A percentile compares a stretch with the other conserved stretches of the same genome.
Evolutionary conservation across 2,797 vertebrate genomes (phyloP).

Genomic region (Meriones psammophilus): DNA sequence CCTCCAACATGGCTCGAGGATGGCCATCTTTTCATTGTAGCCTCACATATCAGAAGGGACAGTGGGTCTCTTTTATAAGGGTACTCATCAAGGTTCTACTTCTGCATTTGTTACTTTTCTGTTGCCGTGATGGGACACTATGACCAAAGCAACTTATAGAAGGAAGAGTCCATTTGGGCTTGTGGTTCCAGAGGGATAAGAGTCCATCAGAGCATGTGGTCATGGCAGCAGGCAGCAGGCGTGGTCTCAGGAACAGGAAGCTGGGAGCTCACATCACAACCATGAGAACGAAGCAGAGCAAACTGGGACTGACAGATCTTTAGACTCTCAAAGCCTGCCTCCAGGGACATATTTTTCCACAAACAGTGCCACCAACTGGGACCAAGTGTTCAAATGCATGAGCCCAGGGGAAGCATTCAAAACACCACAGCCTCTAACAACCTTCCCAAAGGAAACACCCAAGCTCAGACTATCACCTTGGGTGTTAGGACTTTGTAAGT

Average conservation of each 20-base stretch:
- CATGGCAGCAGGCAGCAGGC: not conserved
- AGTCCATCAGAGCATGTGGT: not conserved
- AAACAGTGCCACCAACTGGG: not conserved
- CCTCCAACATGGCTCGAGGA: no score
- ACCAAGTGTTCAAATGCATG: not conserved
- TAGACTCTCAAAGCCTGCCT: not conserved
- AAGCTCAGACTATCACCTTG: not conserved
- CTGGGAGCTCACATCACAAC: not conserved
- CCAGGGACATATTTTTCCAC: not conserved
- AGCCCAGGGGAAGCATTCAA: not conserved
- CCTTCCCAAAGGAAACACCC: not conserved
- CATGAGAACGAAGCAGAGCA: not conserved
- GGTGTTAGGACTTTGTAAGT: not conserved
- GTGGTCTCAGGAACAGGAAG: not conserved
- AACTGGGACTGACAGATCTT: not conserved
- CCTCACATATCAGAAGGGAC: not conserved
- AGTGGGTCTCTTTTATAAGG: not conserved
- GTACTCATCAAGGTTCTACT: not conserved
- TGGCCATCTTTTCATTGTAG: not conserved
- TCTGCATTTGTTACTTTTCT: not conserved
- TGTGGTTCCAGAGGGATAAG: not conserved
- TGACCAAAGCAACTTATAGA: not conserved
- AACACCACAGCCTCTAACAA: not conserved
- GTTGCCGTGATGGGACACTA: no score
- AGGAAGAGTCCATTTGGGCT: not conserved